phyloP scores from a whole-genome alignment of 2,113 vertebrate genomes.

The Urocolius indicus region DNA sequence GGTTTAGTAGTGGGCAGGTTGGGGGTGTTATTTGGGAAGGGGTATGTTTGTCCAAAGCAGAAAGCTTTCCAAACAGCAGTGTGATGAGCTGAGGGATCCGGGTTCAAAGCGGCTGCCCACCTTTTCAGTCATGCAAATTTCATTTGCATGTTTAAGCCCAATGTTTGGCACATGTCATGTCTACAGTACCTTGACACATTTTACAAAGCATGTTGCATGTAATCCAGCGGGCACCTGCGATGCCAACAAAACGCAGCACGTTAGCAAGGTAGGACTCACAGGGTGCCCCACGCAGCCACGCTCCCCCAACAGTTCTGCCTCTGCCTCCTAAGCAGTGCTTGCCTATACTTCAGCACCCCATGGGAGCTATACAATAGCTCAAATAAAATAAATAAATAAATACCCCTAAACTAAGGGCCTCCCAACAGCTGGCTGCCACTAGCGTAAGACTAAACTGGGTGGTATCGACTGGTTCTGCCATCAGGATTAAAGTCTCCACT shows the following conservation, averaged over 20 bases:
- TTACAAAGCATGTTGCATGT: slow-evolving; percentile 67
- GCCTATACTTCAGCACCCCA: not conserved
- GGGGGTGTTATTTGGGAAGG: not conserved
- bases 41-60: slow-evolving; percentile 52
- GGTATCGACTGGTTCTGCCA: not conserved
- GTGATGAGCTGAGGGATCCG: slow-evolving; percentile 44
- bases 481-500: not conserved
- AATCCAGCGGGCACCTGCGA: slow-evolving; percentile 55
- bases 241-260: slow-evolving; percentile 58
- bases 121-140: slow-evolving; percentile 65
- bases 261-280: slow-evolving; percentile 51
- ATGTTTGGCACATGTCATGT: slow-evolving; percentile 44
- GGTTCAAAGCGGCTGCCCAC: slow-evolving; percentile 60
- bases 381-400: not conserved
- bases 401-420: not conserved
- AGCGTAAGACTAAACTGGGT: not conserved
- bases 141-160: slow-evolving; percentile 69
- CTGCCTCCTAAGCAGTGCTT: not conserved
- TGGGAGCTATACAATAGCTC: not conserved
- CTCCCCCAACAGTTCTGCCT: not conserved
- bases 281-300: not conserved
- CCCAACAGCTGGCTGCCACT: not conserved
- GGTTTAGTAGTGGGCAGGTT: slow-evolving; percentile 5
- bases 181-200: slow-evolving; percentile 65
- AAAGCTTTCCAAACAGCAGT: slow-evolving; percentile 57